Evolutionary conservation across 1,140 invertebrate species (phyloP).

Genomic region (Artemia franciscana): DNA sequence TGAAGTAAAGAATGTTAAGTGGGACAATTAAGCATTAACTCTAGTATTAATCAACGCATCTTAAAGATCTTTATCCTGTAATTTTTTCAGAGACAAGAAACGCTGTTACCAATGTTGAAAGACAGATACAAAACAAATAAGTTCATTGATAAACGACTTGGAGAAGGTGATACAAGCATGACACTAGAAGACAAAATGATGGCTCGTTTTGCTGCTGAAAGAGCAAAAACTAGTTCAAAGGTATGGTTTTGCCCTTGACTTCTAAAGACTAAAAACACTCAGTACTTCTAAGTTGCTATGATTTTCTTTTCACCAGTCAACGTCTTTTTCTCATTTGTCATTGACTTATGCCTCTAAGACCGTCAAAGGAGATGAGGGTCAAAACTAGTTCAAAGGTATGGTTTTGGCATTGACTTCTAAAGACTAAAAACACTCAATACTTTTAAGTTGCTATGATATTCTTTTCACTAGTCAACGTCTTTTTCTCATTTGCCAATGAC

Average conservation of each 20-base stretch:
- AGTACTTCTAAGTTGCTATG: not conserved
- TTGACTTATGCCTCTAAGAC: too few species aligned
- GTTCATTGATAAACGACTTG: constrained; percentile 64
- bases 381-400: constrained; percentile 35
- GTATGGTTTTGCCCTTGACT: too few species aligned
- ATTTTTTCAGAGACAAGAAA: constrained; percentile 39
- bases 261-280: not conserved
- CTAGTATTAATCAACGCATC: too few species aligned
- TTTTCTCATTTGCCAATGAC: constrained; percentile 1
- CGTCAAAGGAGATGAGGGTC: too few species aligned
- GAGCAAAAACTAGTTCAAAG: constrained; percentile 37
- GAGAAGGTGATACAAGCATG: constrained; percentile 43
- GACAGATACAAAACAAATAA: constrained; percentile 55
- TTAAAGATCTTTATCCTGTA: too few species aligned
- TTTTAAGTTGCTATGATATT: not conserved
- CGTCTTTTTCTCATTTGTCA: not conserved
- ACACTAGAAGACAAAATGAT: constrained; percentile 56
- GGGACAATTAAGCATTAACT: too few species aligned
- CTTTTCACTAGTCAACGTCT: not conserved
- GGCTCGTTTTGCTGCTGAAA: constrained; percentile 53
- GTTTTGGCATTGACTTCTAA: too few species aligned
- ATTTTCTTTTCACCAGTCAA: not conserved
- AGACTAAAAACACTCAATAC: too few species aligned
- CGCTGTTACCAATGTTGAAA: constrained; percentile 59
- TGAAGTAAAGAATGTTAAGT: too few species aligned